Percentiles rank a stretch among this genome's conserved stretches.
These are phyloP conservation scores for Brachionichthys hirsutus DNA, from an alignment of 2,113 vertebrate species.

Conservation along the genomic window DNA sequence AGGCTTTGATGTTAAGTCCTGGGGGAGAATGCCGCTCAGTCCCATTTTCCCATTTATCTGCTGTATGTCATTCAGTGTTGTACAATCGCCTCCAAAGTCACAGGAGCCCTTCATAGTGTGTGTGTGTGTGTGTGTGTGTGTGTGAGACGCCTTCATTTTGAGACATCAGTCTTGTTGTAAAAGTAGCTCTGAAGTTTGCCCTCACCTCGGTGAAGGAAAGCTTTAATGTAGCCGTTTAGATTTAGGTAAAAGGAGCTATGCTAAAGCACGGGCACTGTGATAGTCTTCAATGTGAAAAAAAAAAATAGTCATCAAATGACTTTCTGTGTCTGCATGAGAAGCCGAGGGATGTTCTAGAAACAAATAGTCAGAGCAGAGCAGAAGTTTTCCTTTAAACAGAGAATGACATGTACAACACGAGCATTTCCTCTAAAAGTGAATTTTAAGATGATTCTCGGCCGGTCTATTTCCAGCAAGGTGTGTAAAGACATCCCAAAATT, in stretches of 20 bases:
- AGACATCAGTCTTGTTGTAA: slow-evolving; percentile 47
- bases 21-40: slow-evolving; percentile 62
- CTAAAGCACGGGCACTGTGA: background rate
- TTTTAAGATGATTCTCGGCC: no score
- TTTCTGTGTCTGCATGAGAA: no score
- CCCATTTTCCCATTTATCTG: slow-evolving; percentile 61
- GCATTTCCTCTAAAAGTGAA: no score
- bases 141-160: slow-evolving; percentile 42
- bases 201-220: slow-evolving; percentile 19
- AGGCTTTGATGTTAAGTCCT: slow-evolving; percentile 75
- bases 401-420: no score
- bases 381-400: no score
- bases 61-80: slow-evolving; percentile 59
- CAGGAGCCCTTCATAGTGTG: slow-evolving; percentile 54
- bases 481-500: no score
- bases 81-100: slow-evolving; percentile 59
- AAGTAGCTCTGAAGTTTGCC: slow-evolving; percentile 32
- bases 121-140: no score
- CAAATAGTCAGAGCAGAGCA: no score
- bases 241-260: slow-evolving; percentile 9
- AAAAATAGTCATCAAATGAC: no score
- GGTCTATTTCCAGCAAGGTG: no score
- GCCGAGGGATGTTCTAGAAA: no score
- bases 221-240: slow-evolving; percentile 27
- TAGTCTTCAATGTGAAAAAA: no score